Conservation (phyloP, 2,888 invertebrate genomes). For the Lagria hirta region DNA sequence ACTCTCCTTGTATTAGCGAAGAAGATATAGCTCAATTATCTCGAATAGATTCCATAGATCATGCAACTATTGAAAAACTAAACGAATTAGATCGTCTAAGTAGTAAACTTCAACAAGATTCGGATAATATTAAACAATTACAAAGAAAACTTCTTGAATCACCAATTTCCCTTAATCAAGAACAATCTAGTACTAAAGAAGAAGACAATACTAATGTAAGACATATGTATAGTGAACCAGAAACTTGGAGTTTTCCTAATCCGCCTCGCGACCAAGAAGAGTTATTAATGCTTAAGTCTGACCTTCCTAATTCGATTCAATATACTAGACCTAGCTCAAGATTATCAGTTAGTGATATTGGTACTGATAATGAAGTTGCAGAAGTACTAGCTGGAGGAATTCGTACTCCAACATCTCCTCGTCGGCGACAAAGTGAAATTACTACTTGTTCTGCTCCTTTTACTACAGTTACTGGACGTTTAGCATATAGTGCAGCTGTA, state of each 20-base stretch:
- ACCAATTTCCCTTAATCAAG: conserved; percentile 51
- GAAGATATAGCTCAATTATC: conserved; percentile 76
- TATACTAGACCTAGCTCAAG: conserved; percentile 60
- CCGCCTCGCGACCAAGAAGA: conserved; percentile 66
- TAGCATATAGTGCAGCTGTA: conserved; percentile 68
- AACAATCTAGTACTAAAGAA: conserved; percentile 58
- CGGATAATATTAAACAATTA: conserved; percentile 74
- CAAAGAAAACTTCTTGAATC: conserved; percentile 71
- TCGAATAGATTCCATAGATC: conserved; percentile 74
- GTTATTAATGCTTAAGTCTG: conserved; percentile 56
- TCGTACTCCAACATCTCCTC: conserved; percentile 58
- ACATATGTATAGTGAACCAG: conserved; percentile 65
- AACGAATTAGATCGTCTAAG: conserved; percentile 77
- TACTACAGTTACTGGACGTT: conserved; percentile 64
- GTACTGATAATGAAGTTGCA: conserved; percentile 65
- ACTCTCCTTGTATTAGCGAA: conserved; percentile 74
- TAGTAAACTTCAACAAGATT: conserved; percentile 75
- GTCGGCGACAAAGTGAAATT: conserved; percentile 60
- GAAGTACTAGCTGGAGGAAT: conserved; percentile 61
- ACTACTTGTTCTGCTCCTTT: conserved; percentile 62
- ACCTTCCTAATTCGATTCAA: conserved; percentile 54
- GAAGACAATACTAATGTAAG: conserved; percentile 68
- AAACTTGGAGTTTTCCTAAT: conserved; percentile 69
- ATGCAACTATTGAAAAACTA: conserved; percentile 75
- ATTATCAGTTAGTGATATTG: conserved; percentile 60